Percentiles rank a stretch among this genome's conserved stretches.
These are phyloP conservation scores for Pedionomus torquatus DNA, from an alignment of 2,113 vertebrate species.

Conservation along the genomic window DNA sequence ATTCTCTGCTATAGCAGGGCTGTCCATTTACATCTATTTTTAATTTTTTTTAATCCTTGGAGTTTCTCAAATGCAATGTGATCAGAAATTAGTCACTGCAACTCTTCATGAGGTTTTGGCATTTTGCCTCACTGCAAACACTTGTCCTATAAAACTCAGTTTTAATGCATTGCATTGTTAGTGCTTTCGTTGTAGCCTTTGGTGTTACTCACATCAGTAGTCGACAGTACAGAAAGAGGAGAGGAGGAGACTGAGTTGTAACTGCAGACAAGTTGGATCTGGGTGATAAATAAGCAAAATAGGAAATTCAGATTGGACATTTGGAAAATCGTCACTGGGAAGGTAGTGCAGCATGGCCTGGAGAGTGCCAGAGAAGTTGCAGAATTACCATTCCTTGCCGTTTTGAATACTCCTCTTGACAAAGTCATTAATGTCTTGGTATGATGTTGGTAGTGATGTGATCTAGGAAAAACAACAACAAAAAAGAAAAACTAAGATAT, in stretches of 20 bases:
- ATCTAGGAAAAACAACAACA: not conserved
- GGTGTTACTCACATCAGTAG: not conserved
- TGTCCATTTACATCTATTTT: not conserved
- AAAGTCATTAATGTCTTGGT: not conserved
- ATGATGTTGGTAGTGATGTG: not conserved
- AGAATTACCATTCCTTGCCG: not conserved
- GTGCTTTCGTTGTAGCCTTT: not conserved
- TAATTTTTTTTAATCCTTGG: not conserved
- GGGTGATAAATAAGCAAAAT: not conserved
- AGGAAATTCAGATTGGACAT: slow-evolving; percentile 5
- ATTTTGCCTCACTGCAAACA: not conserved
- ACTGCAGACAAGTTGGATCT: not conserved
- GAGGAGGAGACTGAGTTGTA: not conserved
- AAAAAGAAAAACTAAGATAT: not conserved
- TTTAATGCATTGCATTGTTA: not conserved
- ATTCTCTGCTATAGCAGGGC: not conserved
- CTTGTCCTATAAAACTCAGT: not conserved
- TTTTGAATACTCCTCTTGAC: not conserved
- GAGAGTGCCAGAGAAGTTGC: not conserved
- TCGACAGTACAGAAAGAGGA: not conserved
- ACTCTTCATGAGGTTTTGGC: not conserved
- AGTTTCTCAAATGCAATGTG: not conserved
- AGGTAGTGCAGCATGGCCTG: not conserved
- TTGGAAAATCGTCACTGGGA: not conserved
- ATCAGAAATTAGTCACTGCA: not conserved